phyloP scores from a whole-genome alignment of 2,797 vertebrate species.

The Gymnodraco acuticeps region DNA sequence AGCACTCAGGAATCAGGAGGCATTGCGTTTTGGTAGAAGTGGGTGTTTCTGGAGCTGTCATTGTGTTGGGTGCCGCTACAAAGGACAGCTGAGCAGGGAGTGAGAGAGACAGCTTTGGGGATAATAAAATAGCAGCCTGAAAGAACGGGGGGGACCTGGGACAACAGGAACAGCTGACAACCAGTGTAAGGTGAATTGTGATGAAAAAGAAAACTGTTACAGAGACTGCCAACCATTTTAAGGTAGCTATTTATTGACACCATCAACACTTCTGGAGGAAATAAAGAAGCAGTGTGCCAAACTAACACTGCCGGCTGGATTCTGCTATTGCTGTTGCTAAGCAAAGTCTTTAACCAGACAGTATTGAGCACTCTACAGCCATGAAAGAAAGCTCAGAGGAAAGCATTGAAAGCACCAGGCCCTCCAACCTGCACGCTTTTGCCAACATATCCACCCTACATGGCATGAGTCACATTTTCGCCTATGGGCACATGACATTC shows the following conservation, averaged over 20 bases:
- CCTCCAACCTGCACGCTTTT: slow-evolving; percentile 90
- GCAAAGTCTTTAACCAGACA: slow-evolving; percentile 73
- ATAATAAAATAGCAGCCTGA: slow-evolving; percentile 73
- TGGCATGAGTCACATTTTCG: slow-evolving; percentile 92
- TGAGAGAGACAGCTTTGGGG: slow-evolving; percentile 73
- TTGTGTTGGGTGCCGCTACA: slow-evolving; percentile 82
- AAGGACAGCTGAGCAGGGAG: slow-evolving; percentile 80
- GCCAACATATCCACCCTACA: slow-evolving; percentile 91
- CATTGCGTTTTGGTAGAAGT: slow-evolving; percentile 77
- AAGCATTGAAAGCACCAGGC: slow-evolving; percentile 87
- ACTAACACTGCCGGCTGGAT: slow-evolving; percentile 63
- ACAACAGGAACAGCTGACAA: slow-evolving; percentile 72
- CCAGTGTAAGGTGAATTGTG: slow-evolving; percentile 71
- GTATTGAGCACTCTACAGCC: slow-evolving; percentile 72
- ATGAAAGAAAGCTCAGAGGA: slow-evolving; percentile 89
- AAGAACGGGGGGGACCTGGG: slow-evolving; percentile 68
- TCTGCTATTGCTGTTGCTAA: slow-evolving; percentile 79
- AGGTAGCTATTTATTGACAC: slow-evolving; percentile 71
- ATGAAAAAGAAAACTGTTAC: slow-evolving; percentile 73
- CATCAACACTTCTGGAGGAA: slow-evolving; percentile 57
- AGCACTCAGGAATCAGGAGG: slow-evolving; percentile 74
- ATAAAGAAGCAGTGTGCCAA: slow-evolving; percentile 65
- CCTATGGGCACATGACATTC: slow-evolving; percentile 90
- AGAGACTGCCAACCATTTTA: slow-evolving; percentile 76
- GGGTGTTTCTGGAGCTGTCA: slow-evolving; percentile 83